Evolutionary conservation across 2,888 invertebrate genomes (phyloP), one percentile per base, ranked within the genome.

Genomic region (Automeris io): DNA sequence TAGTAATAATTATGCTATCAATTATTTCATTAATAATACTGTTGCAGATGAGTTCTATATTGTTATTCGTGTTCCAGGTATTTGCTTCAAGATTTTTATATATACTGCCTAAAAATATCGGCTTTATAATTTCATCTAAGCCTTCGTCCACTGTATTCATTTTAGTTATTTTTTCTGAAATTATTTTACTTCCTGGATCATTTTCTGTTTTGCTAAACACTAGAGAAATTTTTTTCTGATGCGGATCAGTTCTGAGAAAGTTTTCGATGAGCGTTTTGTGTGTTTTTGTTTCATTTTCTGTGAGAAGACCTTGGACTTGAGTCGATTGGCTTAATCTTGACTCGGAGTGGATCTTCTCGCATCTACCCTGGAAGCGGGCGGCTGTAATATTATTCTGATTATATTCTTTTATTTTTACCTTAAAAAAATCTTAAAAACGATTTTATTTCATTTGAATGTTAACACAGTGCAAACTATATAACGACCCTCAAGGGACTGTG

Each of bases 331-430:
- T 60, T 18, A 49, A 54, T 3, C 62, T 48, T 12, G 38, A 42
- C 49, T 61, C 71, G 8, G 51, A 45, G 7, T 51, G 46, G 9
- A 69, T 53, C 8, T 48, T 49, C 6, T 41, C 37, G 16, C 65
- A 56, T 47, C 70, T 64, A 26, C 63, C 62, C 31, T 70, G 68
- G 1, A 72, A 48, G 16, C 58, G 65, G 18, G 54, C 47, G 45
- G 74, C 79, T 79, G 63, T 32, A 66, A 69, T 25, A 38, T 33
- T 38, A 13, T 9, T 23, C 25, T 19, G 11, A 19, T 25, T 33
- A n/a, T n/a, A 25, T 25, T 23, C 13, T 11, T 26, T 29, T 26
- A 13, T 11, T 25, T 2, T 1, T 16, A n/a, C 6, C 16, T 18
- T 34, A 8, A 7, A 9, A 3, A 32, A 4, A 5, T n/a, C 6